phyloP scores from a whole-genome alignment of 2,797 vertebrate species.

The Poecile montanus region DNA sequence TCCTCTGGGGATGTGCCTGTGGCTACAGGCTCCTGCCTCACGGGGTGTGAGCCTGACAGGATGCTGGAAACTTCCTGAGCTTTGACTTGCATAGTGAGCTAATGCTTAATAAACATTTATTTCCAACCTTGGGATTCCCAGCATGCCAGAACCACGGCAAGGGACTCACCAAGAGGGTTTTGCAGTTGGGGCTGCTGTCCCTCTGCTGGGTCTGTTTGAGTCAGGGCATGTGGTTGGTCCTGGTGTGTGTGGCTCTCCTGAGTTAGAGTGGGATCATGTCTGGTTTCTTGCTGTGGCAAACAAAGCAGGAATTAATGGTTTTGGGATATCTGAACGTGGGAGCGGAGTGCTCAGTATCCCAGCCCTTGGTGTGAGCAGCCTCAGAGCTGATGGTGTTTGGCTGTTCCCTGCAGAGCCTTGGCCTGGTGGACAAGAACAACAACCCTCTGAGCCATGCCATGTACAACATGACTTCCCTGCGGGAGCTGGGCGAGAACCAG shows the following conservation, averaged over 20 bases:
- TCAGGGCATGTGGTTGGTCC: neutral
- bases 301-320: neutral
- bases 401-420: conserved; percentile 81
- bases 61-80: neutral
- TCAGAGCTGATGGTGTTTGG: neutral
- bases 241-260: neutral
- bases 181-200: neutral
- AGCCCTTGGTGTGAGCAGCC: neutral
- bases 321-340: accelerated
- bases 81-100: neutral
- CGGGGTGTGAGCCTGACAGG: accelerated
- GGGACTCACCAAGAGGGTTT: neutral
- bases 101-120: accelerated
- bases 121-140: neutral
- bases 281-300: neutral
- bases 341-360: accelerated
- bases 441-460: conserved; percentile 89
- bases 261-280: accelerated
- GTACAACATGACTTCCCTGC: conserved; percentile 86
- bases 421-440: conserved; percentile 88
- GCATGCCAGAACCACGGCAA: neutral
- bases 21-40: accelerated
- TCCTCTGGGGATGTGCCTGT: accelerated
- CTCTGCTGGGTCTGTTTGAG: neutral
- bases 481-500: conserved; percentile 83